Conservation (phyloP, 2,888 invertebrate genomes). For the Pogonocherus hispidulus region DNA sequence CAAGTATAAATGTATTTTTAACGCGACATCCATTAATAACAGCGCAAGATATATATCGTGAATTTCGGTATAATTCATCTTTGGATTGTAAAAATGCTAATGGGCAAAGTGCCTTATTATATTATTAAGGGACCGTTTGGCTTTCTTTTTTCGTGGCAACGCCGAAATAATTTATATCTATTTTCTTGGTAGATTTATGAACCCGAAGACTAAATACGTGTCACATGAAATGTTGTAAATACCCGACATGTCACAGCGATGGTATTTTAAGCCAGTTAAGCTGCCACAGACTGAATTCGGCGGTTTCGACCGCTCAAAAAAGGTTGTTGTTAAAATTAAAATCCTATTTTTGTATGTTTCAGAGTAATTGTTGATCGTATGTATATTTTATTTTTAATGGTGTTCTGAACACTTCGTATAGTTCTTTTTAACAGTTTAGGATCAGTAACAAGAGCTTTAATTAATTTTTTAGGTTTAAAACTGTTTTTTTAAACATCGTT, state of each 20-base stretch:
- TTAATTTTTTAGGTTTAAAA: constrained; percentile 61
- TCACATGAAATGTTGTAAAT: constrained; percentile 29
- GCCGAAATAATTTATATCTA: constrained; percentile 26
- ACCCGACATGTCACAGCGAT: constrained; percentile 20
- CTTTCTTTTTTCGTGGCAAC: constrained; percentile 5
- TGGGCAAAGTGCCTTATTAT: constrained; percentile 19
- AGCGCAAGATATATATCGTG: not conserved
- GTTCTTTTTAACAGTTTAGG: constrained; percentile 58
- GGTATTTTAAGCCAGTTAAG: constrained; percentile 49
- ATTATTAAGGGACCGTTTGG: constrained; percentile 19
- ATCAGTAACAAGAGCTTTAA: constrained; percentile 67
- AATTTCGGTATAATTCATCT: constrained; percentile 6
- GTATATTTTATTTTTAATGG: constrained; percentile 63
- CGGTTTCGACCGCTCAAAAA: constrained; percentile 31
- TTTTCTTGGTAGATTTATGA: constrained; percentile 28
- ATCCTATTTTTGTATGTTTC: constrained; percentile 66
- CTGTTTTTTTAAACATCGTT: constrained; percentile 65
- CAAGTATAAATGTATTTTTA: not conserved
- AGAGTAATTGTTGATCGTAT: constrained; percentile 62
- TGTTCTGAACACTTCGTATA: constrained; percentile 59
- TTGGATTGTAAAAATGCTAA: not conserved
- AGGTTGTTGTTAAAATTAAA: constrained; percentile 51
- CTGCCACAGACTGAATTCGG: constrained; percentile 59
- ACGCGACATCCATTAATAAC: not conserved
- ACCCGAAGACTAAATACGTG: constrained; percentile 28